Conservation (phyloP, 2,797 vertebrate genomes). For the Anguilla marmorata region DNA sequence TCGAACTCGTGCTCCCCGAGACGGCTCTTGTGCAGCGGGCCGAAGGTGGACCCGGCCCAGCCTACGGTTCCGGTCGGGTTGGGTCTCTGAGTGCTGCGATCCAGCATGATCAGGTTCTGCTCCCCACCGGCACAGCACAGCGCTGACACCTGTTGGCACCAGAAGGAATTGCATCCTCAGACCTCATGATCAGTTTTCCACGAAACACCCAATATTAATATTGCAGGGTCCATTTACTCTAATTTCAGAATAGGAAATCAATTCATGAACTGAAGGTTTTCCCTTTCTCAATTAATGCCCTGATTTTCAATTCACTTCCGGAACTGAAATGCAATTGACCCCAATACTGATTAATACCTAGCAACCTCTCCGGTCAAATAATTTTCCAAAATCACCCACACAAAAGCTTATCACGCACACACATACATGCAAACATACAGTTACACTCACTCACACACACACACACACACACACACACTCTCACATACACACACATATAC, state of each 20-base stretch:
- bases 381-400: background rate
- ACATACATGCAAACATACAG: no score
- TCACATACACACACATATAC: background rate
- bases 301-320: background rate
- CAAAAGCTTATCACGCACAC: background rate
- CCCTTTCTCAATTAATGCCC: background rate
- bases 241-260: background rate
- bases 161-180: constrained; percentile 43
- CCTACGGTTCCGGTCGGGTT: constrained; percentile 81
- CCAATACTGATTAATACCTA: background rate
- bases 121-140: constrained; percentile 83
- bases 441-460: background rate
- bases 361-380: background rate
- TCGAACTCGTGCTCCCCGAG: constrained; percentile 94
- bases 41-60: constrained; percentile 92
- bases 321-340: no score
- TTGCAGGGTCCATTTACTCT: background rate
- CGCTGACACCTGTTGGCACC: constrained; percentile 79
- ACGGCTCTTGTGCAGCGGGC: constrained; percentile 91
- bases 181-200: background rate
- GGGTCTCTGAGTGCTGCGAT: constrained; percentile 79
- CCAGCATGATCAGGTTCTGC: constrained; percentile 88
- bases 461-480: background rate
- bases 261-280: background rate
- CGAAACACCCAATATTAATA: background rate